Evolutionary conservation across 2,113 vertebrate genomes (phyloP).

Genomic region (Columba livia): DNA sequence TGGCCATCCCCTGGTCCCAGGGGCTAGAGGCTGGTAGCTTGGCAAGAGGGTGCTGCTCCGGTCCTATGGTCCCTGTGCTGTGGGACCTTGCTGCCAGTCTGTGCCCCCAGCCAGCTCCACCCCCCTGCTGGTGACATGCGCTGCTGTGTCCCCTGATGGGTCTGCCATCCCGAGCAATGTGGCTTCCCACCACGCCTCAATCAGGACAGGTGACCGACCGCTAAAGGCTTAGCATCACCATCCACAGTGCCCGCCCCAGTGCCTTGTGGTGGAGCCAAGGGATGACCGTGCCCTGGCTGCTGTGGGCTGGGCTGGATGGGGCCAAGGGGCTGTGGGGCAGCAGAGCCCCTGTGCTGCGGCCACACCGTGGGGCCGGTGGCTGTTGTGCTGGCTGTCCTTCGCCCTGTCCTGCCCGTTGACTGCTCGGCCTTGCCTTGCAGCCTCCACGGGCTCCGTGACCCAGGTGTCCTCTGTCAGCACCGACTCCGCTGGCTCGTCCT

Average conservation of each 20-base stretch:
- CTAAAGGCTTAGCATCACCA: background rate
- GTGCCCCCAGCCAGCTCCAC: no score
- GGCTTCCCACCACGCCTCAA: fast-evolving
- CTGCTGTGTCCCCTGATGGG: background rate
- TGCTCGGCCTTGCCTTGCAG: constrained; percentile 68
- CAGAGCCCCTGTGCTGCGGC: no score
- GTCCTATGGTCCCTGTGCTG: no score
- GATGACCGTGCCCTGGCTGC: fast-evolving
- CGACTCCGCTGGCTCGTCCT: constrained; percentile 93
- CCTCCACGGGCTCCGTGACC: constrained; percentile 90
- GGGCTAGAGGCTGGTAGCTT: no score
- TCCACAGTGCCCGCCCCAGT: fast-evolving
- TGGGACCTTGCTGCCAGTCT: no score
- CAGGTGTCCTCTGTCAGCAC: constrained; percentile 93
- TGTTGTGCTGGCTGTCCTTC: fast-evolving
- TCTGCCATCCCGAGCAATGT: background rate
- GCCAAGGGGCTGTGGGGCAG: no score
- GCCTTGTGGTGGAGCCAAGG: fast-evolving
- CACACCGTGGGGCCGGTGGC: no score
- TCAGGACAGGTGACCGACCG: fast-evolving
- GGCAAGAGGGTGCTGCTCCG: no score
- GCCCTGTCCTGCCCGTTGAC: background rate
- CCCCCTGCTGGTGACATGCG: background rate
- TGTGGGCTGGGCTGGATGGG: background rate
- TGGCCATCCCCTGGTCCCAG: background rate